Conservation (phyloP, 2,797 vertebrate genomes). For the Etheostoma perlongum region DNA sequence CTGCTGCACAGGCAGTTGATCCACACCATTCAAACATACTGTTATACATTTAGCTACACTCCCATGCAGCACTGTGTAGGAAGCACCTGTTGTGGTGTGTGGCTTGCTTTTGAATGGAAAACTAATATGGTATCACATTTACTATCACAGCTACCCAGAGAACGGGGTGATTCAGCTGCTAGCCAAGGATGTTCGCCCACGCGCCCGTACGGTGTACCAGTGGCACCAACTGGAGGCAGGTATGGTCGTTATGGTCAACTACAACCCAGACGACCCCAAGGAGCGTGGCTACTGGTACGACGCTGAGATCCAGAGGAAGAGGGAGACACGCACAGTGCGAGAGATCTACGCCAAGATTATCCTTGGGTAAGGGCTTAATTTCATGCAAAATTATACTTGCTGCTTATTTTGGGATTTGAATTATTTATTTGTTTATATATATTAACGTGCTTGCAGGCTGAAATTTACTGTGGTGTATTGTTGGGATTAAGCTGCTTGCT, state of each 20-base stretch:
- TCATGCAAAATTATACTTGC: not conserved
- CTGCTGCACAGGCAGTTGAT: not conserved
- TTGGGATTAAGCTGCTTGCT: too few species aligned
- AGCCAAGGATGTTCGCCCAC: conserved; percentile 89
- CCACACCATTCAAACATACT: conserved; percentile 23
- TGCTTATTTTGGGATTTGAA: not conserved
- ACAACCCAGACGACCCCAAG: conserved; percentile 93
- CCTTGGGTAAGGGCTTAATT: conserved; percentile 87
- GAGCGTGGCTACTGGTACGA: conserved; percentile 99
- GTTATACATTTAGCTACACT: not conserved
- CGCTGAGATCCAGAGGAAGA: conserved; percentile 91
- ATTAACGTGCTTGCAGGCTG: too few species aligned
- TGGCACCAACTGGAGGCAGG: conserved; percentile 94
- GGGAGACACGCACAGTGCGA: conserved; percentile 88
- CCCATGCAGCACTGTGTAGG: conserved; percentile 1
- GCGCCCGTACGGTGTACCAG: conserved; percentile 90
- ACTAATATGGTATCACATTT: conserved; percentile 17
- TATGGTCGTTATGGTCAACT: conserved; percentile 97
- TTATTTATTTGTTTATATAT: too few species aligned
- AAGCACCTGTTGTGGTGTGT: conserved; percentile 45
- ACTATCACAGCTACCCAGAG: conserved; percentile 90
- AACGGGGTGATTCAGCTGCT: conserved; percentile 90
- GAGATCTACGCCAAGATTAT: conserved; percentile 92
- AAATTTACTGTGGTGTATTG: too few species aligned
- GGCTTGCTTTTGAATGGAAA: conserved; percentile 24